These are phyloP conservation scores for Gambelia wislizenii DNA, from an alignment of 2,797 vertebrate genomes.

Conservation along the genomic window DNA sequence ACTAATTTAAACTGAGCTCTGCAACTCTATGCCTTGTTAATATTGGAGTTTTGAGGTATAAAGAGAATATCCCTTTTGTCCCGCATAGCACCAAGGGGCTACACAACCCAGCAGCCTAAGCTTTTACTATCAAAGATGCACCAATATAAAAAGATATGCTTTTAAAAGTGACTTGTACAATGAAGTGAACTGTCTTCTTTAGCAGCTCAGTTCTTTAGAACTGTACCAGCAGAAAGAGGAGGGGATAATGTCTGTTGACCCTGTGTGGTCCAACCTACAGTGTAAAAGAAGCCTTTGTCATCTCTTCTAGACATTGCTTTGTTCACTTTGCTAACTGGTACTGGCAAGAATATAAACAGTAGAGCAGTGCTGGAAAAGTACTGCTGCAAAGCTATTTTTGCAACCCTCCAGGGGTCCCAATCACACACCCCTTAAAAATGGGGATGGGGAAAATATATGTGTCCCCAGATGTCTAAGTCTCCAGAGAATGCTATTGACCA, in stretches of 20 bases:
- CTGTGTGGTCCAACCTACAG: background rate
- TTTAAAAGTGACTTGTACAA: background rate
- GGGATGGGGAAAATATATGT: too few relatives aligned
- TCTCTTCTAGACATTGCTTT: background rate
- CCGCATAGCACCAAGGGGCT: background rate
- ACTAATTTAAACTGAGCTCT: background rate
- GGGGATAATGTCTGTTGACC: background rate
- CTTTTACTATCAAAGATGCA: background rate
- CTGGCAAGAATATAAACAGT: too few relatives aligned
- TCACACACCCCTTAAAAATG: too few relatives aligned
- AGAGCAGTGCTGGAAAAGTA: background rate
- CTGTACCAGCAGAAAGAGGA: background rate
- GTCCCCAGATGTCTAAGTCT: too few relatives aligned
- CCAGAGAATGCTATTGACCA: too few relatives aligned
- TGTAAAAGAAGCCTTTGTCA: background rate
- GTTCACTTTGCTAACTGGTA: background rate
- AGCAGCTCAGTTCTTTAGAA: background rate
- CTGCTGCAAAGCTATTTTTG: too few relatives aligned
- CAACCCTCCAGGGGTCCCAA: too few relatives aligned
- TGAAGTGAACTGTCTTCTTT: background rate
- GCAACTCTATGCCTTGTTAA: background rate
- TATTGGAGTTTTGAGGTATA: background rate
- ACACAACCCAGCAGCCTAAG: background rate
- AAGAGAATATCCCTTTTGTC: background rate
- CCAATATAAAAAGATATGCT: background rate